phyloP scores from a whole-genome alignment of 2,113 vertebrate species.

The Ctenomys sociabilis region DNA sequence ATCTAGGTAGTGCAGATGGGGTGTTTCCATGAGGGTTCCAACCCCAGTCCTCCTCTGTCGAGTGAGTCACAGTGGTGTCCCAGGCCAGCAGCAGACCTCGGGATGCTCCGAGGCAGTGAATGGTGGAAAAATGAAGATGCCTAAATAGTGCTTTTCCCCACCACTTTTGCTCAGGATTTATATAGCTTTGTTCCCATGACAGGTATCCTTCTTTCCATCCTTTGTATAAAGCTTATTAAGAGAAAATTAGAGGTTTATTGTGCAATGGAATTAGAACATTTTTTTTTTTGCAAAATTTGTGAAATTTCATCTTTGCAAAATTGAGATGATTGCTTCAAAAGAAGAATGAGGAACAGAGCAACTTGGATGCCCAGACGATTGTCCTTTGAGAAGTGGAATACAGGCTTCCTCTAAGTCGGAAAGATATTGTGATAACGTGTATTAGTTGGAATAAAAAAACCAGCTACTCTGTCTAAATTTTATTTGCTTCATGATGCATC shows the following conservation, averaged over 20 bases:
- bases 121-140: not conserved
- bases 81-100: not conserved
- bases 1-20: not conserved
- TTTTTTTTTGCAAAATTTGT: not conserved
- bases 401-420: not conserved
- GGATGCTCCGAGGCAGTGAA: not conserved
- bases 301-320: not conserved
- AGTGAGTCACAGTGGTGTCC: not conserved
- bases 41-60: not conserved
- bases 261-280: not conserved
- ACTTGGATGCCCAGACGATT: not conserved
- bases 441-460: not conserved
- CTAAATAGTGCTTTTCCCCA: not conserved
- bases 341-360: not conserved
- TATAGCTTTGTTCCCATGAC: not conserved
- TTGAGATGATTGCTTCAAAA: not conserved
- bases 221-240: not conserved
- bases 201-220: not conserved
- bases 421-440: not conserved
- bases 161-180: not conserved
- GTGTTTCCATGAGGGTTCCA: not conserved
- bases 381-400: not conserved
- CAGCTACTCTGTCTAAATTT: not conserved
- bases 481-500: constrained; percentile 6
- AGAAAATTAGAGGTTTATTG: not conserved